A percentile compares a stretch with the other conserved stretches of the same genome.
phyloP scores from a whole-genome alignment of 2,113 vertebrate species.

The Anarhynchus alexandrinus region DNA sequence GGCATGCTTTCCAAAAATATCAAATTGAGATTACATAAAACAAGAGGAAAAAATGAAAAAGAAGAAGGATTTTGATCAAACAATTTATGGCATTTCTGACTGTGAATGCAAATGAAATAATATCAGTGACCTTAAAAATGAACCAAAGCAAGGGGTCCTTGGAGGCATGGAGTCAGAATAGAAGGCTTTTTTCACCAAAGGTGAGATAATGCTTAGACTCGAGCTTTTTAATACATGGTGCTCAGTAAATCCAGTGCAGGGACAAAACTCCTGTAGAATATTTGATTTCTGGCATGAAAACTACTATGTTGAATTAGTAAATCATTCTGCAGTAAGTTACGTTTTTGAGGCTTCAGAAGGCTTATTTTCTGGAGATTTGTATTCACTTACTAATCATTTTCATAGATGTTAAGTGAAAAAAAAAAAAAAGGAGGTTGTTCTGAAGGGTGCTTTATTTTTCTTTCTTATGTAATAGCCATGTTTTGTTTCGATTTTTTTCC shows the following conservation, averaged over 20 bases:
- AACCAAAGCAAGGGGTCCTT: slow-evolving; percentile 4
- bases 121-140: slow-evolving; percentile 39
- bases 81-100: slow-evolving; percentile 21
- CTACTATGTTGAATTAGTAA: neutral
- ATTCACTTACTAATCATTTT: neutral
- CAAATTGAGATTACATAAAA: neutral
- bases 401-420: neutral
- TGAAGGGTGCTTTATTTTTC: neutral
- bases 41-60: neutral
- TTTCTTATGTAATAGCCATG: neutral
- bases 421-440: neutral
- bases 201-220: neutral
- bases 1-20: slow-evolving; percentile 27
- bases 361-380: neutral
- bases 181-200: neutral
- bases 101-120: slow-evolving; percentile 28
- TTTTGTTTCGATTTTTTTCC: neutral
- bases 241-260: slow-evolving; percentile 1
- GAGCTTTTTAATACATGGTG: slow-evolving; percentile 12
- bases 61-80: neutral
- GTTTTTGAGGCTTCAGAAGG: neutral
- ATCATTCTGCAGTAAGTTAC: neutral
- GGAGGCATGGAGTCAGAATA: neutral
- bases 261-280: slow-evolving; percentile 24
- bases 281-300: neutral